Conservation (phyloP, 1,140 invertebrate genomes). For the Drosophila melanica region DNA sequence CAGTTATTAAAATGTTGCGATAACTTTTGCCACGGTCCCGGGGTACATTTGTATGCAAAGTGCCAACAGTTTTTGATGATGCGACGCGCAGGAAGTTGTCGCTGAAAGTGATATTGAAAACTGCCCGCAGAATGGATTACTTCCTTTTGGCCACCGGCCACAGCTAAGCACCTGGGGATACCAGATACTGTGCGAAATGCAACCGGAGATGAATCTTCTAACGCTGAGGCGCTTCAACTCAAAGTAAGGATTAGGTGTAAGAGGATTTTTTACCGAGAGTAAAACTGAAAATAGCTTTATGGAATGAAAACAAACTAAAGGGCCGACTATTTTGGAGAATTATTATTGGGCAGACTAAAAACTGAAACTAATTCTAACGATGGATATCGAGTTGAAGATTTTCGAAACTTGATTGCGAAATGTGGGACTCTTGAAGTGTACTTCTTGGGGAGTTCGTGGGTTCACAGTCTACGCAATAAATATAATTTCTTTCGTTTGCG, state of each 20-base stretch:
- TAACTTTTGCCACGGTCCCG: slow-evolving; percentile 54
- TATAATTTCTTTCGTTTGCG: slow-evolving; percentile 67
- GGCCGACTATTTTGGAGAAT: background rate
- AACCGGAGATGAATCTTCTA: slow-evolving; percentile 46
- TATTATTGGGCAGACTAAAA: background rate
- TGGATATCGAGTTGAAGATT: background rate
- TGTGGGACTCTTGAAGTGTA: slow-evolving; percentile 1
- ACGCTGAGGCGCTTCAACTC: slow-evolving; percentile 23
- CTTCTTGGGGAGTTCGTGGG: slow-evolving; percentile 8
- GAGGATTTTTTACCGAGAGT: slow-evolving; percentile 22
- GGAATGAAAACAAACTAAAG: background rate
- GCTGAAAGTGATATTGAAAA: slow-evolving; percentile 82
- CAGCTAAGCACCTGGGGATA: slow-evolving; percentile 4
- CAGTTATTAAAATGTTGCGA: slow-evolving; percentile 82
- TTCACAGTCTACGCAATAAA: slow-evolving; percentile 54
- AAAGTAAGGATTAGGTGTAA: slow-evolving; percentile 7
- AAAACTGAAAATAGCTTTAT: slow-evolving; percentile 1
- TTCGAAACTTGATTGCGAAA: slow-evolving; percentile 1
- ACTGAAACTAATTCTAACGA: slow-evolving; percentile 3
- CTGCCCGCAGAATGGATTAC: slow-evolving; percentile 81
- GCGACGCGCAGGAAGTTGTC: slow-evolving; percentile 76
- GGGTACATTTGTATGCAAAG: slow-evolving; percentile 80
- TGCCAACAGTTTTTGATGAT: slow-evolving; percentile 79
- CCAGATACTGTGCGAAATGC: slow-evolving; percentile 15
- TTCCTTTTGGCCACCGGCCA: slow-evolving; percentile 52